phyloP scores from a whole-genome alignment of 2,888 invertebrate species.

The Melanophora roralis region DNA sequence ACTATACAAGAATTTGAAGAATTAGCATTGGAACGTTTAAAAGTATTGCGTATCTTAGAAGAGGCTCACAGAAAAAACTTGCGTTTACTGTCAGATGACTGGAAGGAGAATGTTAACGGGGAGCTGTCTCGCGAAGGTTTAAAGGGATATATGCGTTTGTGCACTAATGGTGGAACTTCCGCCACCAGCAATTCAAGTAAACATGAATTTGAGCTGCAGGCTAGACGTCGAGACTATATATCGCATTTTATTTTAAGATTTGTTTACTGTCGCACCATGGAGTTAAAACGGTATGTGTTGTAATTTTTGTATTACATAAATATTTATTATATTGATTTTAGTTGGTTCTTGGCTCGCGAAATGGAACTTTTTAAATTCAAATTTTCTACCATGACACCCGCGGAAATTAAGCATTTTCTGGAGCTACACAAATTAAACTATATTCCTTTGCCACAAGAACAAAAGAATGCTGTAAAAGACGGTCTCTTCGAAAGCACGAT shows the following conservation, averaged over 20 bases:
- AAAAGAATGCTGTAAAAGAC: slow-evolving; percentile 81
- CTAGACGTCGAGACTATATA: slow-evolving; percentile 88
- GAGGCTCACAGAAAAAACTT: slow-evolving; percentile 83
- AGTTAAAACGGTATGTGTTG: slow-evolving; percentile 80
- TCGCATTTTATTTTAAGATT: slow-evolving; percentile 95
- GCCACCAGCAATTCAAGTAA: slow-evolving; percentile 67
- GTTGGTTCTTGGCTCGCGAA: slow-evolving; percentile 94
- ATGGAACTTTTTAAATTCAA: slow-evolving; percentile 91
- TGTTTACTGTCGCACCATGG: slow-evolving; percentile 92
- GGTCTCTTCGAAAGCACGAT: slow-evolving; percentile 81
- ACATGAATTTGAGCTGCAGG: slow-evolving; percentile 81
- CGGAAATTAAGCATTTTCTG: slow-evolving; percentile 83
- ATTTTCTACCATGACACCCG: slow-evolving; percentile 81
- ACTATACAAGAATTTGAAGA: slow-evolving; percentile 91
- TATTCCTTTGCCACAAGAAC: slow-evolving; percentile 82
- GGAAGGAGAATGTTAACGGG: slow-evolving; percentile 81
- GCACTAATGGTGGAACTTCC: slow-evolving; percentile 76
- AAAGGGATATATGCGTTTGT: slow-evolving; percentile 81
- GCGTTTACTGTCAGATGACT: slow-evolving; percentile 82
- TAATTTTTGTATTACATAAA: neutral
- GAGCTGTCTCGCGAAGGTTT: slow-evolving; percentile 84
- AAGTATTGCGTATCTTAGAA: slow-evolving; percentile 84
- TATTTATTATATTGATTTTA: slow-evolving; percentile 53
- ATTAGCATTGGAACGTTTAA: slow-evolving; percentile 88
- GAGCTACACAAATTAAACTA: slow-evolving; percentile 83